Percentiles rank a stretch among this genome's conserved stretches.
Conservation (phyloP, 2,113 vertebrate species). For the Carettochelys insculpta region DNA sequence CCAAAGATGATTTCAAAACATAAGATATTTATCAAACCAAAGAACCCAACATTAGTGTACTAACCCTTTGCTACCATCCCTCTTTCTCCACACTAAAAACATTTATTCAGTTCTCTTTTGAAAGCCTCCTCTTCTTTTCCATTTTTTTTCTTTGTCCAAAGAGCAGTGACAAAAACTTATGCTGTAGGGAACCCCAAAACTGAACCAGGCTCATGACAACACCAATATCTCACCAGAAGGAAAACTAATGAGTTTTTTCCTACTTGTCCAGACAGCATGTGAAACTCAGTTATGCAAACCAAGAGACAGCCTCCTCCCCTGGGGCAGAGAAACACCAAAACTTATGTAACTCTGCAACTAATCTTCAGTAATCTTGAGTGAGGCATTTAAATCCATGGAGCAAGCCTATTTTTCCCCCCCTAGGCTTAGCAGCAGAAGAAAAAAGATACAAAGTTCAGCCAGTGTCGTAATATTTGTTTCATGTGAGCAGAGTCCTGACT, state of each 20-base stretch:
- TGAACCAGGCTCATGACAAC: neutral
- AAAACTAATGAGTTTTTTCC: accelerated
- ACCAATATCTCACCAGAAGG: accelerated
- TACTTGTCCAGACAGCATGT: accelerated
- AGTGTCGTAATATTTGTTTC: neutral
- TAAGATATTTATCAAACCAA: neutral
- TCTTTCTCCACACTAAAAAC: neutral
- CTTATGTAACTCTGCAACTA: constrained; percentile 46
- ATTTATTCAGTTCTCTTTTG: neutral
- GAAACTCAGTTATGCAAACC: neutral
- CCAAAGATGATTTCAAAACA: neutral
- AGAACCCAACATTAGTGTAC: neutral
- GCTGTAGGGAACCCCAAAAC: neutral
- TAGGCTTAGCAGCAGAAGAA: neutral
- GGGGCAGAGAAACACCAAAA: constrained; percentile 6
- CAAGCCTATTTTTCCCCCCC: constrained; percentile 36
- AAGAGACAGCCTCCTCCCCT: neutral
- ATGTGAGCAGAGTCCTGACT: accelerated
- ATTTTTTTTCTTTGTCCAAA: neutral
- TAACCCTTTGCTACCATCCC: neutral
- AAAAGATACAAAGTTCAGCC: constrained; percentile 13
- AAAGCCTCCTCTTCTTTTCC: neutral
- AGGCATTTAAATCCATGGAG: constrained; percentile 42
- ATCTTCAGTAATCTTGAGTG: constrained; percentile 59
- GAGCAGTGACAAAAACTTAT: neutral